phyloP scores from a whole-genome alignment of 2,797 vertebrate genomes.

The Rhadinocentrus ornatus region DNA sequence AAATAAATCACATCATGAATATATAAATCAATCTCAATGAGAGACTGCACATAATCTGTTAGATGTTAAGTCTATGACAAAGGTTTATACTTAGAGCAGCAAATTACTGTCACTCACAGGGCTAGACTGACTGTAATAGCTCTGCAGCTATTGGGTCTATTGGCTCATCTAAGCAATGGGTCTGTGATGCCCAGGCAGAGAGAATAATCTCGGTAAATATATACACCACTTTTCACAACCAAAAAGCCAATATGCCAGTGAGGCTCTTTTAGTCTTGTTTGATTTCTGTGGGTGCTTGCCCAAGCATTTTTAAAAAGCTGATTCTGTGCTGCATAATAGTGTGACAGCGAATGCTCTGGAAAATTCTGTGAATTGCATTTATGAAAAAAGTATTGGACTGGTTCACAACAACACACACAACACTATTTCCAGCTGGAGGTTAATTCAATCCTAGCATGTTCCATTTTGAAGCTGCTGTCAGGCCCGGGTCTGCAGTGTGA shows the following conservation, averaged over 20 bases:
- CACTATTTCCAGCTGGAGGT: slow-evolving; percentile 69
- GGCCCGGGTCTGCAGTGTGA: slow-evolving; percentile 77
- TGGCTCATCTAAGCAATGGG: slow-evolving; percentile 43
- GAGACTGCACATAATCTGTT: slow-evolving; percentile 70
- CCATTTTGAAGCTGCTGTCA: slow-evolving; percentile 80
- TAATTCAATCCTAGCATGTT: slow-evolving; percentile 79
- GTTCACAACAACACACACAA: slow-evolving; percentile 65
- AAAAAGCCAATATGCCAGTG: slow-evolving; percentile 22
- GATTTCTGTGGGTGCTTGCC: slow-evolving; percentile 51
- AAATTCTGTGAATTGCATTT: slow-evolving; percentile 52
- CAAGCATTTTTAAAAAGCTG: slow-evolving; percentile 58
- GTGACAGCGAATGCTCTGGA: slow-evolving; percentile 49
- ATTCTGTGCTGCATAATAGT: slow-evolving; percentile 47
- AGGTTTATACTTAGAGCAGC: slow-evolving; percentile 63
- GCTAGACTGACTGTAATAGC: slow-evolving; percentile 49
- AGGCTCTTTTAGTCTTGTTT: slow-evolving; percentile 39
- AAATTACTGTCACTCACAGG: slow-evolving; percentile 68
- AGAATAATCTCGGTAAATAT: slow-evolving; percentile 22
- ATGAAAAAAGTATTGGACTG: slow-evolving; percentile 53
- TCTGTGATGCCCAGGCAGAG: slow-evolving; percentile 13
- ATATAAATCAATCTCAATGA: slow-evolving; percentile 80
- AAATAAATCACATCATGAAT: slow-evolving; percentile 78
- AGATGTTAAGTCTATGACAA: slow-evolving; percentile 73
- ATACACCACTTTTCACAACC: slow-evolving; percentile 19
- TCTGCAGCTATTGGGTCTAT: slow-evolving; percentile 39